A percentile compares a stretch with the other conserved stretches of the same genome.
Evolutionary conservation across 2,797 vertebrate genomes (phyloP).

Genomic region (Lepus townsendii): DNA sequence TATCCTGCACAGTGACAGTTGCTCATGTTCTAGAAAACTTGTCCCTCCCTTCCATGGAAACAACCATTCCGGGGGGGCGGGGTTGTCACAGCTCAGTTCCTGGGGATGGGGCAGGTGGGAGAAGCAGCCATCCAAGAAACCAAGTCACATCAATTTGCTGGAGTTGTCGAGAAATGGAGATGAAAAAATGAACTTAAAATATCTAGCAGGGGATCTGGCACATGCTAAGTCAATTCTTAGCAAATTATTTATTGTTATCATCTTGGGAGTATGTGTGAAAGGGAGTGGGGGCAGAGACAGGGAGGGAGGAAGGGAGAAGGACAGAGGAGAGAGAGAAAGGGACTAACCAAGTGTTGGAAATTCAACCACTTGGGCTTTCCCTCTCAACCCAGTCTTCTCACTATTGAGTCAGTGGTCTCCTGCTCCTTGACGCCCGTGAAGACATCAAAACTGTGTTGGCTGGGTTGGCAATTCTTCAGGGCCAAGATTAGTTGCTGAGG

Average conservation of each 20-base stretch:
- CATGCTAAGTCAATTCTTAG: constrained; percentile 51
- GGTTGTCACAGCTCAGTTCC: constrained; percentile 39
- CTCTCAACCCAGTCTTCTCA: neutral
- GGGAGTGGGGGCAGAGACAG: neutral
- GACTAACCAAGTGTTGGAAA: constrained; percentile 21
- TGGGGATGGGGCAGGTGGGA: neutral
- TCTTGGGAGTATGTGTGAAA: neutral
- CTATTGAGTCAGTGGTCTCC: neutral
- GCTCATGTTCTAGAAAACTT: constrained; percentile 68
- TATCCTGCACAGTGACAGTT: constrained; percentile 33
- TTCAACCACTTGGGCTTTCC: neutral
- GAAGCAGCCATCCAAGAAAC: constrained; percentile 49
- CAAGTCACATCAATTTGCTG: constrained; percentile 60
- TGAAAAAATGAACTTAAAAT: constrained; percentile 71
- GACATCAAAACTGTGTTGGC: neutral
- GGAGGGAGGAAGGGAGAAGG: neutral
- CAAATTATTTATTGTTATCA: constrained; percentile 61
- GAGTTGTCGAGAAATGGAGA: constrained; percentile 64
- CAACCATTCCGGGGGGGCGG: constrained; percentile 40
- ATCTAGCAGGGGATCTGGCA: constrained; percentile 61
- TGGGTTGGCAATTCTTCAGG: neutral
- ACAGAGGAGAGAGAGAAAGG: fast-evolving
- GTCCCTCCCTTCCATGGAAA: constrained; percentile 41
- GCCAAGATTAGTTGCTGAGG: neutral
- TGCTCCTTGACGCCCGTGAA: neutral